These are phyloP conservation scores for Rutpela maculata DNA, from an alignment of 2,888 invertebrate species.

Conservation along the genomic window DNA sequence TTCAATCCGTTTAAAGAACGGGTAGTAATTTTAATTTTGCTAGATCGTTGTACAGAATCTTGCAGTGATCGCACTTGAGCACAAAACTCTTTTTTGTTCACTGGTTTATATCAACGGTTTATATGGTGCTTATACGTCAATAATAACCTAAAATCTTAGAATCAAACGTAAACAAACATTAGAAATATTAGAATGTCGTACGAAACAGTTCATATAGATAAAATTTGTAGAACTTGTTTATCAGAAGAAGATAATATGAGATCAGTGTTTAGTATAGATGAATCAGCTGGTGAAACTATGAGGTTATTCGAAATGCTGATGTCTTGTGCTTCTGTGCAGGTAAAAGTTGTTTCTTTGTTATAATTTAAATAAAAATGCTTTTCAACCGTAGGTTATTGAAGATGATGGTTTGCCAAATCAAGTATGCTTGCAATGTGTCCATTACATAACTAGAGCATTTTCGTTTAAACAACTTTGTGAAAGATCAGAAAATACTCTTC, in stretches of 20 bases:
- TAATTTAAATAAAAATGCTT: conserved; percentile 1
- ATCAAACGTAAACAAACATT: conserved; percentile 26
- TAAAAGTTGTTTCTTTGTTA: conserved; percentile 48
- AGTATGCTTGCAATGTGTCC: conserved; percentile 71
- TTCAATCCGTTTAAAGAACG: no score
- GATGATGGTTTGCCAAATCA: conserved; percentile 71
- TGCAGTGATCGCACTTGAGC: no score
- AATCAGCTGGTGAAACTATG: conserved; percentile 65
- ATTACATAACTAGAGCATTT: conserved; percentile 69
- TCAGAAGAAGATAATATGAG: conserved; percentile 67
- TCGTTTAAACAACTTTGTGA: conserved; percentile 72
- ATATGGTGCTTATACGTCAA: not conserved
- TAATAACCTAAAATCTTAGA: conserved; percentile 28
- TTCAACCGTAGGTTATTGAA: conserved; percentile 64
- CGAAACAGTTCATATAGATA: conserved; percentile 65
- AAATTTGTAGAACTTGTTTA: conserved; percentile 72
- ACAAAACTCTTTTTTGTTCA: no score
- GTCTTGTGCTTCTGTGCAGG: conserved; percentile 70
- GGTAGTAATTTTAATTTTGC: no score
- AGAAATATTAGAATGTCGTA: conserved; percentile 60
- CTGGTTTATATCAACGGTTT: not conserved
- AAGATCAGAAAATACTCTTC: conserved; percentile 69
- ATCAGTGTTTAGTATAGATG: conserved; percentile 69
- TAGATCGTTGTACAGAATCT: no score
- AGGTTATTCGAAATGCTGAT: conserved; percentile 70